These are phyloP conservation scores for Melanchra persicariae DNA, from an alignment of 2,888 invertebrate species.

Conservation along the genomic window DNA sequence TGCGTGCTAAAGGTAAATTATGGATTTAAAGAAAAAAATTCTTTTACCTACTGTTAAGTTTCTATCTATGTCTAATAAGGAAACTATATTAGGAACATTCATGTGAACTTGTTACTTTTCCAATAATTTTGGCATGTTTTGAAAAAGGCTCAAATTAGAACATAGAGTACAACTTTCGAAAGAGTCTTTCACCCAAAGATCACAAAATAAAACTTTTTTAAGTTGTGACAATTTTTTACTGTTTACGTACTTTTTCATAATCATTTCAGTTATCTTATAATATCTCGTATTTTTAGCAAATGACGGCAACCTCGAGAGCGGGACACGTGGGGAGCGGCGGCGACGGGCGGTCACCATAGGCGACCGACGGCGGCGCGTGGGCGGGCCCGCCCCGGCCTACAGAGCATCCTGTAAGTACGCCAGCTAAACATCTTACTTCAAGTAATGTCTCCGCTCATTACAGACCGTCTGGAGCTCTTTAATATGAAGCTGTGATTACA, in stretches of 20 bases:
- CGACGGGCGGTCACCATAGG: conserved; percentile 83
- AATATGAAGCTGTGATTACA: not conserved
- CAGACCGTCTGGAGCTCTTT: conserved; percentile 31
- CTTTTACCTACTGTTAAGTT: not conserved
- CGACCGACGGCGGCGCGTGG: conserved; percentile 80
- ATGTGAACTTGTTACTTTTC: not conserved
- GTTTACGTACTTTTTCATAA: not conserved
- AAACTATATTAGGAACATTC: not conserved
- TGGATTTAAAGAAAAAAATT: conserved; percentile 7
- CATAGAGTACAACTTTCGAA: not conserved
- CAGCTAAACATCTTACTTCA: conserved; percentile 60
- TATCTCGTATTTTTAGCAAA: conserved; percentile 28
- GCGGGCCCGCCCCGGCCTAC: conserved; percentile 75
- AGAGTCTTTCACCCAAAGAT: too few species aligned
- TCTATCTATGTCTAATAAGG: not conserved
- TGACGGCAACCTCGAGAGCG: conserved; percentile 47
- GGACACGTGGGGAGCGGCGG: conserved; percentile 72
- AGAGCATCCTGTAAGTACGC: conserved; percentile 67
- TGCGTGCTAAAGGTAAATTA: conserved; percentile 13
- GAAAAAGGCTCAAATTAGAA: not conserved
- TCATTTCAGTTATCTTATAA: not conserved
- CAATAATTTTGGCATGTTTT: not conserved
- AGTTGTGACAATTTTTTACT: too few species aligned
- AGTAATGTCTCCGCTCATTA: conserved; percentile 40
- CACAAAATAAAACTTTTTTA: not conserved